Percentiles rank a stretch among this genome's conserved stretches.
These are phyloP conservation scores for Phocoena phocoena DNA, from an alignment of 2,113 vertebrate species.

Conservation along the genomic window DNA sequence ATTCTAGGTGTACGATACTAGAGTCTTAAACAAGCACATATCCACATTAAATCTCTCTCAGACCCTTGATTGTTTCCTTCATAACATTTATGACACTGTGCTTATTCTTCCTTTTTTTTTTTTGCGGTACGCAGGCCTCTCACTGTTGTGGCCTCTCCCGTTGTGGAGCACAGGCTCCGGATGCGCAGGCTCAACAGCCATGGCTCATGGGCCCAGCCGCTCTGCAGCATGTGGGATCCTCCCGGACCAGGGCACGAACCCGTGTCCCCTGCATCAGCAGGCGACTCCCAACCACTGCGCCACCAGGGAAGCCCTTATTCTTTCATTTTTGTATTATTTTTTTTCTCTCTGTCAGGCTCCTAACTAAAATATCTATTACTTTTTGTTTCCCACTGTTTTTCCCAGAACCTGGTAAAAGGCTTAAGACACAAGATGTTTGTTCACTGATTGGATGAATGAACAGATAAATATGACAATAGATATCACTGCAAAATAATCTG, in stretches of 20 bases:
- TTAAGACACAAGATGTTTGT: background rate
- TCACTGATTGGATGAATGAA: background rate
- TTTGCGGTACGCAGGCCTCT: no score
- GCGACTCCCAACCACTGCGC: no score
- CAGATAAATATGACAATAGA: background rate
- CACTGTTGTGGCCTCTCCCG: no score
- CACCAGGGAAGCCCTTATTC: background rate
- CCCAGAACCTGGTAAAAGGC: background rate
- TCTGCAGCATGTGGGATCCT: no score
- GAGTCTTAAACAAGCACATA: background rate
- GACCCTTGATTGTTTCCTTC: background rate
- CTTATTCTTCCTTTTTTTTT: background rate
- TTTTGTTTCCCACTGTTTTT: constrained; percentile 1
- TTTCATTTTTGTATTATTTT: background rate
- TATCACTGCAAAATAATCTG: background rate
- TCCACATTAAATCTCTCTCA: background rate
- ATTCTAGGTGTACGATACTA: background rate
- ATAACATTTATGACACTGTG: background rate
- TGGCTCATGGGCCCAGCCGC: no score
- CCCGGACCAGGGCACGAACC: no score
- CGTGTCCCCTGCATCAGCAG: no score
- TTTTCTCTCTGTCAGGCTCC: background rate
- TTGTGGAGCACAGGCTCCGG: no score
- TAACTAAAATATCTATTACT: background rate
- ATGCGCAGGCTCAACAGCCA: no score